phyloP scores from a whole-genome alignment of 2,797 vertebrate species.

The Crenichthys baileyi region DNA sequence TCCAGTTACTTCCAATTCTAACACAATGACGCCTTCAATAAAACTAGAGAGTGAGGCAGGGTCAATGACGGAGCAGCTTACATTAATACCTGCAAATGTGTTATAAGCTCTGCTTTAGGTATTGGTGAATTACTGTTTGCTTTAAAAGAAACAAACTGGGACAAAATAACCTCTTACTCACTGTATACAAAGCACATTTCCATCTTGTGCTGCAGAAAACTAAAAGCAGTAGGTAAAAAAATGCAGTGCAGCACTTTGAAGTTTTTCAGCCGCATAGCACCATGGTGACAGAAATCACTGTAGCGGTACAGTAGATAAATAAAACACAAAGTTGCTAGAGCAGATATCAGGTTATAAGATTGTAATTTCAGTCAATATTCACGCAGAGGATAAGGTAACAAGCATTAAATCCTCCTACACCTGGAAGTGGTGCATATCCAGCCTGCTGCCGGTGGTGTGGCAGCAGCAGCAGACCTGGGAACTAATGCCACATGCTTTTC shows the following conservation, averaged over 20 bases:
- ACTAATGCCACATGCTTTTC: constrained; percentile 48
- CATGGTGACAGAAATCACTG: constrained; percentile 54
- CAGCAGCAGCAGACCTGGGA: constrained; percentile 20
- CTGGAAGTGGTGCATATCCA: constrained; percentile 67
- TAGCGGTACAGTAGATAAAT: constrained; percentile 53
- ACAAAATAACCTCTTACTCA: constrained; percentile 62
- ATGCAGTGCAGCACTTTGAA: constrained; percentile 68
- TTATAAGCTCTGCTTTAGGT: constrained; percentile 35
- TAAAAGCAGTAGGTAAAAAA: constrained; percentile 48
- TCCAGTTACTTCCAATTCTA: constrained; percentile 14
- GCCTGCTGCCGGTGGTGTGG: constrained; percentile 37
- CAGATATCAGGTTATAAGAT: constrained; percentile 56
- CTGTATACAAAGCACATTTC: constrained; percentile 52
- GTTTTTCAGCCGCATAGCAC: constrained; percentile 42
- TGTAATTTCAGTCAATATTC: constrained; percentile 69
- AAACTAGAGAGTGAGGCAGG: constrained; percentile 6
- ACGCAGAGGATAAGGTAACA: constrained; percentile 69
- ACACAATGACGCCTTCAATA: background rate
- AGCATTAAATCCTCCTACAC: constrained; percentile 68
- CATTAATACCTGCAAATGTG: constrained; percentile 22
- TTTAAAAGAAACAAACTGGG: constrained; percentile 60
- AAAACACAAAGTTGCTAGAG: constrained; percentile 54
- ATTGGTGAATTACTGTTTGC: constrained; percentile 58
- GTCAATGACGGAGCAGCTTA: constrained; percentile 6
- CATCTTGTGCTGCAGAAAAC: constrained; percentile 57